Base-by-base conservation (phyloP, 1,140 invertebrate species). In the Kradibia gibbosae region DNA sequence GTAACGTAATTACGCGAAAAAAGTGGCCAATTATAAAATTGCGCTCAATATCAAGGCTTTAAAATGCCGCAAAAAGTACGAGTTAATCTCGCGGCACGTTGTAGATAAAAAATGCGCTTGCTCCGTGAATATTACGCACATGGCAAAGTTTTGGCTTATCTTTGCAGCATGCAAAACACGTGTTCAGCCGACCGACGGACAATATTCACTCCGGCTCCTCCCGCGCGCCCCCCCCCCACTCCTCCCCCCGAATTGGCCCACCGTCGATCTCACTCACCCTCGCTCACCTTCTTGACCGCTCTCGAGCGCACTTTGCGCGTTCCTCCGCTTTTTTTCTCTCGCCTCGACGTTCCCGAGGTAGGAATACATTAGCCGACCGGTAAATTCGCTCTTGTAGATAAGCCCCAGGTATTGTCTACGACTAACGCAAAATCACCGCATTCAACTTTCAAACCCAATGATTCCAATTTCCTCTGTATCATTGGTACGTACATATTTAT, bases 121-220 rank as follows among this genome's bases (percentile, higher is more conserved):
- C 36, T 74, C 36, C 72, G 31, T 13, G 72, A 55, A 11, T 71
- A 48, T 74, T 74, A 45, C 53, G n/a, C 55, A 60, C 17, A 57
- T 36, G 34, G 53, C 53, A 39, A 62, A 76, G 36, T 76, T 57
- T 10, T n/a, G 62, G 1, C 34, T 76, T 76, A 57, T 70, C 45
- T n/a, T 31, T 28, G 48, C 28, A n/a, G 76, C 76, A 78, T 76
- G 57, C 62, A 39, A 78, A 70, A 70, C 65, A 70, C 65, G 76
- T 78, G 48, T 78, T 55, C 77, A 39, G 8, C 28, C 28, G n/a
- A 36, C 62, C 55, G 55, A 60, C 10, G 31, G 55, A 60, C 55
- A 60, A 60, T 55, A 55, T 60, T 67, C 62, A 22, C 17, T 67
- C 31, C 34, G 31, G 17, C 34, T 67, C 22, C 34, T 22, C 31